phyloP scores from a whole-genome alignment of 2,113 vertebrate species.

The Brienomyrus longianalis region DNA sequence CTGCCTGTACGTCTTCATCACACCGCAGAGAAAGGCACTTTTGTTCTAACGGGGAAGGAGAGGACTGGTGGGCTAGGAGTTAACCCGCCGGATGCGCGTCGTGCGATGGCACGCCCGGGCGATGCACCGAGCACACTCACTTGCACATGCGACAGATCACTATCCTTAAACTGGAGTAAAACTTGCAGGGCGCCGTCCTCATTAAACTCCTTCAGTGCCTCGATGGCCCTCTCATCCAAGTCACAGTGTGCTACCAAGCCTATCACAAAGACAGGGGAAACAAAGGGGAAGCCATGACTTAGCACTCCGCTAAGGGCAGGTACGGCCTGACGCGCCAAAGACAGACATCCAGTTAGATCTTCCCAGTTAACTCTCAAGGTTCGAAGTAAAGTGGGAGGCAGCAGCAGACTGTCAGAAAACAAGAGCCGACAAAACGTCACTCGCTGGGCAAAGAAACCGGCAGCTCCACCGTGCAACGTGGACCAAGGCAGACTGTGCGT shows the following conservation, averaged over 20 bases:
- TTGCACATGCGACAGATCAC: slow-evolving; percentile 96
- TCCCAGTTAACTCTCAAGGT: background rate
- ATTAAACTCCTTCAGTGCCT: slow-evolving; percentile 97
- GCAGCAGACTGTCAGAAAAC: background rate
- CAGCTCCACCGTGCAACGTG: background rate
- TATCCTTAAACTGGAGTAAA: slow-evolving; percentile 96
- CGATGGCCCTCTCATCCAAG: slow-evolving; percentile 93
- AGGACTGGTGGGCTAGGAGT: background rate
- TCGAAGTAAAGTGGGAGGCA: background rate
- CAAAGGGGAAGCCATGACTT: slow-evolving; percentile 1
- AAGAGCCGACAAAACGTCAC: background rate
- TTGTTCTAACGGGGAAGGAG: slow-evolving; percentile 73
- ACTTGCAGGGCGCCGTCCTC: slow-evolving; percentile 95
- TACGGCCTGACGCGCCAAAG: background rate
- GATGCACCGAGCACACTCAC: slow-evolving; percentile 49
- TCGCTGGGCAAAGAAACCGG: background rate
- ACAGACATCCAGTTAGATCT: slow-evolving; percentile 8
- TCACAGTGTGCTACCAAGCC: slow-evolving; percentile 94
- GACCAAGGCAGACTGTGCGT: background rate
- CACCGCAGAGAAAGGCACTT: slow-evolving; percentile 99
- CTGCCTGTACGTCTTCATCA: slow-evolving; percentile 98
- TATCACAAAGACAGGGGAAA: slow-evolving; percentile 42
- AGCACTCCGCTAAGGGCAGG: background rate
- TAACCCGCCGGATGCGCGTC: no score
- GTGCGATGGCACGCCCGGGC: background rate